Evolutionary conservation across 2,888 invertebrate species (phyloP), one percentile per base, ranked within the genome.

Genomic region (Cephus sareptanus): DNA sequence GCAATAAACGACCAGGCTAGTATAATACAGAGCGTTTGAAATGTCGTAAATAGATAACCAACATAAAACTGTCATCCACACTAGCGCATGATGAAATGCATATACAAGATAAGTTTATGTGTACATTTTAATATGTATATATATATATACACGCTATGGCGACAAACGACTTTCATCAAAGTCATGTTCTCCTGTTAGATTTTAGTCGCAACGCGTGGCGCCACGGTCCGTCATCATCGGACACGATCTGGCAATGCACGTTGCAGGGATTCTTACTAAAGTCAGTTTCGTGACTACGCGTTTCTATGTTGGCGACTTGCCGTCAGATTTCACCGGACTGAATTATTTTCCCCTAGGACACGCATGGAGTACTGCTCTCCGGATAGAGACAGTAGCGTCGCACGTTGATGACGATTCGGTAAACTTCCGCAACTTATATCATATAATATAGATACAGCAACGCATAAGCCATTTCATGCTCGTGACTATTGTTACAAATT

Each of bases 191-290:
- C 84, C 84, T 81, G 83, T 75, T 84, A 69, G 56, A 77, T 81
- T 81, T 82, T 81, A 83, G 83, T 84, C 81, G 79, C 76, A 81
- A 80, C 78, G 82, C 80, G 81, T 84, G 82, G 81, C 82, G 83
- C 80, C 80, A 82, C 80, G 78, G 77, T 81, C 77, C 40, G 76
- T 80, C 79, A 80, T 71, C 71, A 33, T 23, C 31, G 31, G 78
- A 69, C 74, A 56, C 77, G 71, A 78, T 33, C 80, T 40, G 30
- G 40, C 71, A 31, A 75, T 30, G 40, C 69, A 68, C 37, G 11
- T 75, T 56, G 56, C 56, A 23, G 31, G 33, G 40, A 31, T 76
- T 56, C 23, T 12, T n/a, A 37, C 15, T 15, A 23, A 15, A 37
- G 40, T n/a, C 15, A 69, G 11, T 37, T 37, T 33, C 13, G 40